These are phyloP conservation scores for Orthonevra nobilis DNA, from an alignment of 2,888 invertebrate genomes.

Conservation along the genomic window DNA sequence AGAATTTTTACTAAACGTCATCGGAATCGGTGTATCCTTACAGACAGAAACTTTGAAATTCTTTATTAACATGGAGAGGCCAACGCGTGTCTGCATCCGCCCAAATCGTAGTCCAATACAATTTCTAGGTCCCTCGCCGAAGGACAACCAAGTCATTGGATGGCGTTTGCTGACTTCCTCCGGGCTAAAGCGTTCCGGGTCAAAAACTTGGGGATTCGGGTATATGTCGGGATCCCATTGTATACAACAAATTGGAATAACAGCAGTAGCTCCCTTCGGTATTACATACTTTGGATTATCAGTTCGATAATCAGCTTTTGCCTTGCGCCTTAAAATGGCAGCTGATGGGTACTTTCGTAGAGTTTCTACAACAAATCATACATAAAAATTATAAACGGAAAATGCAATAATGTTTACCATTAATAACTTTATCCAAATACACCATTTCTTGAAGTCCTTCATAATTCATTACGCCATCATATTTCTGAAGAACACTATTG, in stretches of 20 bases:
- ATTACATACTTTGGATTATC: no score
- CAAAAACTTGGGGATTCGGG: constrained; percentile 82
- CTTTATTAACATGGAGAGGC: no score
- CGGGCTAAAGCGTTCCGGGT: constrained; percentile 82
- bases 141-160: constrained; percentile 41
- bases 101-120: no score
- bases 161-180: constrained; percentile 81
- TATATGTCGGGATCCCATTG: constrained; percentile 82
- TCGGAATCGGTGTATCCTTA: no score
- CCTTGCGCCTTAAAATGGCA: no score
- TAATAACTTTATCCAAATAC: constrained; percentile 75
- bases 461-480: constrained; percentile 74
- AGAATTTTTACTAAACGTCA: no score
- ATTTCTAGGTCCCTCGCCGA: no score
- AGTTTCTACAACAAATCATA: neutral
- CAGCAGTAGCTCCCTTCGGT: no score
- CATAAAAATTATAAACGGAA: neutral
- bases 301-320: no score
- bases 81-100: no score
- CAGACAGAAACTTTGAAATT: no score
- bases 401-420: constrained; percentile 72
- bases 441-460: constrained; percentile 75
- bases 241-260: constrained; percentile 81
- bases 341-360: no score
- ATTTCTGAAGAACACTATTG: constrained; percentile 68